These are phyloP conservation scores for Rhagophthalmus giganteus DNA, from an alignment of 2,888 invertebrate genomes.

Conservation along the genomic window DNA sequence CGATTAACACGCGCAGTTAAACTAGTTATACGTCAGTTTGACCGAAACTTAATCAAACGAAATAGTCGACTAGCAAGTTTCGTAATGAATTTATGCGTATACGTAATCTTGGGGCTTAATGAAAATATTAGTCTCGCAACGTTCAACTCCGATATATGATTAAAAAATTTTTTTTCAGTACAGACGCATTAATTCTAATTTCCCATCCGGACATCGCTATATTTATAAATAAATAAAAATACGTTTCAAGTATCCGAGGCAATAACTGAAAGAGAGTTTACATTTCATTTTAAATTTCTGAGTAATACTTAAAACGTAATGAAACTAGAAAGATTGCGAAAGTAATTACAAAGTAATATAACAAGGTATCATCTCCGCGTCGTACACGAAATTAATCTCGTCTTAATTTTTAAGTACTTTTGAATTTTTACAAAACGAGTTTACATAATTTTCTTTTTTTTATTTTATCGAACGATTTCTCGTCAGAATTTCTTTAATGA, in stretches of 20 bases:
- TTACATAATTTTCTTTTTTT: constrained; percentile 19
- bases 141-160: neutral
- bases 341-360: constrained; percentile 34
- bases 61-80: constrained; percentile 23
- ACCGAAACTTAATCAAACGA: constrained; percentile 26
- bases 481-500: too few species aligned
- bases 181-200: neutral
- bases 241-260: constrained; percentile 8
- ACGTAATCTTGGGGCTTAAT: constrained; percentile 28
- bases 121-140: constrained; percentile 23
- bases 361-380: constrained; percentile 27
- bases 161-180: neutral
- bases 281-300: constrained; percentile 28
- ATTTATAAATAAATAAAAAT: constrained; percentile 10
- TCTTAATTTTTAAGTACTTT: constrained; percentile 28
- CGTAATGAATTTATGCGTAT: constrained; percentile 31
- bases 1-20: constrained; percentile 22
- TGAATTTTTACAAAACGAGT: constrained; percentile 26
- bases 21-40: constrained; percentile 11
- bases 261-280: constrained; percentile 23
- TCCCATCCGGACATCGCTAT: neutral
- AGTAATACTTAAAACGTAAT: constrained; percentile 23
- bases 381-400: constrained; percentile 25
- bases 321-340: constrained; percentile 29
- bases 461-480: too few species aligned